phyloP scores from a whole-genome alignment of 2,113 vertebrate species.

The Bos indicus region DNA sequence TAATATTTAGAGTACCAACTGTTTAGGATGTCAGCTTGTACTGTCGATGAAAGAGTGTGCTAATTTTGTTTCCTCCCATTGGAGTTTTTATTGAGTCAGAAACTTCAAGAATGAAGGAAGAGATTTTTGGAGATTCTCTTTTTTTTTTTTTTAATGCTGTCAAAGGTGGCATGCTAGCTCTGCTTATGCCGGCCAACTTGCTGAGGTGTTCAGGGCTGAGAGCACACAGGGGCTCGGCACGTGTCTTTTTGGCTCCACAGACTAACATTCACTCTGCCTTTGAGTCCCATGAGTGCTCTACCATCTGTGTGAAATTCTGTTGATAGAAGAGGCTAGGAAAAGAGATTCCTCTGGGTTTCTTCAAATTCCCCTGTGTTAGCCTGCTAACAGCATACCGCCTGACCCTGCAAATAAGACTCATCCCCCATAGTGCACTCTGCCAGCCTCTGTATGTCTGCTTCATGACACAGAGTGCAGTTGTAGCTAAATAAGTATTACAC shows the following conservation, averaged over 20 bases:
- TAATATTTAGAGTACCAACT: background rate
- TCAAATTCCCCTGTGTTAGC: background rate
- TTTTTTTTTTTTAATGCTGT: background rate
- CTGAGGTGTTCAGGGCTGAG: conserved; percentile 38
- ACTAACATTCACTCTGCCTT: conserved; percentile 3
- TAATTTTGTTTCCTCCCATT: background rate
- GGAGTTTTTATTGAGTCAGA: background rate
- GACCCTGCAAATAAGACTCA: background rate
- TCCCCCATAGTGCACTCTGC: background rate
- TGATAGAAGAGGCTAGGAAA: conserved; percentile 29
- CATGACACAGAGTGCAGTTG: background rate
- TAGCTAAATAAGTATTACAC: background rate
- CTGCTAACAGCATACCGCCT: background rate
- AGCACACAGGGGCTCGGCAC: background rate
- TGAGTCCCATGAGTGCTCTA: background rate
- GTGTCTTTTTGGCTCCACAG: conserved; percentile 34
- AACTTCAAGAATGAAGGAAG: conserved; percentile 36
- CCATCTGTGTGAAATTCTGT: background rate
- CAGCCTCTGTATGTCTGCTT: background rate
- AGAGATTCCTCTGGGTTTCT: background rate
- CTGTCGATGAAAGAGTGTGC: background rate
- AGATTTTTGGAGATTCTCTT: background rate
- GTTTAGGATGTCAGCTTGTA: background rate
- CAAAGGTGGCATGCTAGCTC: conserved; percentile 33
- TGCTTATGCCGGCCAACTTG: background rate